Conservation (phyloP, 2,797 vertebrate species). For the Bryconaethiops microstoma region DNA sequence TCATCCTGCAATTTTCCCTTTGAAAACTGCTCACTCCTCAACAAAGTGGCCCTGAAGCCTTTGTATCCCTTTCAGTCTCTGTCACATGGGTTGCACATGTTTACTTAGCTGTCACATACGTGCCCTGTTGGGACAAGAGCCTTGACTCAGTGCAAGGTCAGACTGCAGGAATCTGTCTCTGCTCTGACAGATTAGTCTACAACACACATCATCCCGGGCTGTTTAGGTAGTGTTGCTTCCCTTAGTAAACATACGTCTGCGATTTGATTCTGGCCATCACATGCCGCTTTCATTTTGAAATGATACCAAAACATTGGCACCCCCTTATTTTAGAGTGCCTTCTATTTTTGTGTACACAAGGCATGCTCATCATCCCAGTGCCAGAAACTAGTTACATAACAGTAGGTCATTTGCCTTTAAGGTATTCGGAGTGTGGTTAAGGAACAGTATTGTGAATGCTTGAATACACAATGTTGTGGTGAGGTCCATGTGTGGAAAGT, state of each 20-base stretch:
- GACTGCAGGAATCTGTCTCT: neutral
- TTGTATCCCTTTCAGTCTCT: neutral
- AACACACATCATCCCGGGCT: no score
- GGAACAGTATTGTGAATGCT: no score
- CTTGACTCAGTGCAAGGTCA: constrained; percentile 7
- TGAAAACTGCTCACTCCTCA: no score
- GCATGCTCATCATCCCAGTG: neutral
- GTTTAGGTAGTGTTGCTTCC: neutral
- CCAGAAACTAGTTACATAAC: neutral
- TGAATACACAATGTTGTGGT: neutral
- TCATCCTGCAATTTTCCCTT: neutral
- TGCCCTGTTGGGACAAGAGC: neutral
- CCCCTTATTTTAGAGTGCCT: neutral
- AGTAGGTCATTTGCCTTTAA: neutral
- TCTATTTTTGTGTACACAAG: constrained; percentile 4
- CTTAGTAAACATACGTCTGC: neutral
- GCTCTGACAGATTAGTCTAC: no score
- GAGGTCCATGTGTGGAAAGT: neutral
- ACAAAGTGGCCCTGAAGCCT: neutral
- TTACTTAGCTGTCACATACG: neutral
- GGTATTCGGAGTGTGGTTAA: neutral
- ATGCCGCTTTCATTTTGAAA: neutral
- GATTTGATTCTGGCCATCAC: neutral
- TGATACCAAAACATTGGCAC: neutral
- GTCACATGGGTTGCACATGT: constrained; percentile 17